phyloP scores from a whole-genome alignment of 92 coral and sea anemone genomes.

The Actinernus sp. region DNA sequence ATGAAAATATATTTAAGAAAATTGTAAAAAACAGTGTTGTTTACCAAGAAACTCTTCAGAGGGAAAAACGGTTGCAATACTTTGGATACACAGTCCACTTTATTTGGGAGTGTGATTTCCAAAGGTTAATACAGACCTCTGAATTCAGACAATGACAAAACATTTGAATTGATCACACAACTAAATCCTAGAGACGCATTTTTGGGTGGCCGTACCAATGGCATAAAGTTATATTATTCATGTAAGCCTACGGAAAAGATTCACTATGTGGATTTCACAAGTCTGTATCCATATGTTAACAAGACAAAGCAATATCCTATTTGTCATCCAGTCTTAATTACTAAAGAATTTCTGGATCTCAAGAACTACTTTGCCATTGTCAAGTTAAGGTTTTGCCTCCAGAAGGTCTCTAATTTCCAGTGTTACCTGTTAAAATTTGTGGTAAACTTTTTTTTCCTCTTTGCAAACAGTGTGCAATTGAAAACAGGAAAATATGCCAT shows the following conservation, averaged over 20 bases:
- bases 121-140: slow-evolving; percentile 7
- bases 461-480: slow-evolving; percentile 25
- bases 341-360: slow-evolving; percentile 1
- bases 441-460: slow-evolving; percentile 39
- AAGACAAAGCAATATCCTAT: slow-evolving; percentile 4
- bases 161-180: no score
- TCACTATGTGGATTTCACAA: slow-evolving; percentile 2
- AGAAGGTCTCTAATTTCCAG: slow-evolving; percentile 34
- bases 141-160: slow-evolving; percentile 17
- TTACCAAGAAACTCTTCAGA: slow-evolving; percentile 14
- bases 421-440: slow-evolving; percentile 22
- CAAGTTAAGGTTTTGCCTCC: slow-evolving; percentile 35
- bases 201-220: no score
- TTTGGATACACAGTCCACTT: slow-evolving; percentile 16
- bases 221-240: slow-evolving; percentile 5
- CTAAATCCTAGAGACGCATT: no score
- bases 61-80: slow-evolving; percentile 14
- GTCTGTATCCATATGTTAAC: slow-evolving; percentile 9
- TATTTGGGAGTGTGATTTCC: slow-evolving; percentile 33
- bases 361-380: slow-evolving; percentile 30
- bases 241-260: slow-evolving; percentile 11
- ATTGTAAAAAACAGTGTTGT: slow-evolving; percentile 8
- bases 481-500: neutral
- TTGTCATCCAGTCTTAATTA: slow-evolving; percentile 2
- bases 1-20: slow-evolving; percentile 1